Evolutionary conservation across 2,797 vertebrate species (phyloP), one percentile per base, ranked within the genome.

Genomic region (Myotis findleyi): DNA sequence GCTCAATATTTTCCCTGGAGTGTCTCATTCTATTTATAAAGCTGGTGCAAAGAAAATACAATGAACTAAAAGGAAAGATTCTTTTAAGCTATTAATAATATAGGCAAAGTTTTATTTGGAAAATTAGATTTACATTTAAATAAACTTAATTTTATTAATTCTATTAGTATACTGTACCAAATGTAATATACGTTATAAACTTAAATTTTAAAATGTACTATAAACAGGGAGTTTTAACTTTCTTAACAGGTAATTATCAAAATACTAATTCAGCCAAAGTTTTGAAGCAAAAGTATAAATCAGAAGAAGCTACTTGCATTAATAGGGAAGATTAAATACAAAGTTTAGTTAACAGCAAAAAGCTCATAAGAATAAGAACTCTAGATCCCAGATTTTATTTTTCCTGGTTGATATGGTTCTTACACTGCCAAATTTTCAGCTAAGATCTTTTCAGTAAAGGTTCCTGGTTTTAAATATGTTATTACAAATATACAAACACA

Each of bases 11-110:
- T 96, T 97, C 97, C 97, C 97, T 77, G 85, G 87, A 97, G 97
- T 97, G 47, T 88, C 79, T 95, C 97, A 33, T 94, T 97, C 96
- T 98, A 98, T 97, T 97, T 98, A 97, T 97, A 97, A 97, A 97
- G 96, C 41, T 77, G 79, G 66, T 98, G 89, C 81, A 83, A 83
- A 90, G 73, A 95, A 94, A 89, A 89, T 91, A 93, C 3, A 93
- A 93, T 87, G 89, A 92, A n/a, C 38, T 73, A 64, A 87, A 96
- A 5, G 51, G 68, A 93, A 97, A 94, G 9, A 71, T 94, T 97
- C 36, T 96, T 93, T 95, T 91, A 93, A 95, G 87, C 89, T 92
- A 86, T 62, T 53, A 87, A 23, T 96, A 89, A 71, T 47, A 44
- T 36, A 82, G 55, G 68, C 10, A 89, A 96, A 93, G 38, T 95